phyloP scores from a whole-genome alignment of 2,113 vertebrate species.

The Neolamprologus modestus region DNA sequence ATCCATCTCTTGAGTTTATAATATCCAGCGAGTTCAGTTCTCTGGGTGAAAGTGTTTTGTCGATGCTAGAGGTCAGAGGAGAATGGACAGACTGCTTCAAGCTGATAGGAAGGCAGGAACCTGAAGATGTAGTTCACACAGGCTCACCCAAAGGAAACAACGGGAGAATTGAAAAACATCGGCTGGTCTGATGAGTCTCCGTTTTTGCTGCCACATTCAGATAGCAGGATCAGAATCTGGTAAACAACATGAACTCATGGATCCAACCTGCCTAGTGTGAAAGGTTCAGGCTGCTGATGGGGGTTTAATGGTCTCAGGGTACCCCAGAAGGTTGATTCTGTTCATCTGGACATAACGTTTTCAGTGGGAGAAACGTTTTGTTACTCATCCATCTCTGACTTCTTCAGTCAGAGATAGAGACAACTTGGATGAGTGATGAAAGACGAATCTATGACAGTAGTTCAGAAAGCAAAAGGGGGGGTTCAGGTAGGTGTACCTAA shows the following conservation, averaged over 20 bases:
- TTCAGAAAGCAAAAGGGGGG: not conserved
- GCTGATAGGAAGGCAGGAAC: not conserved
- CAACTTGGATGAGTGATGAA: not conserved
- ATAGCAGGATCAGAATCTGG: not conserved
- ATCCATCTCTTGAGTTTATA: not conserved
- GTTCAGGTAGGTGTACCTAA: not conserved
- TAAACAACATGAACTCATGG: not conserved
- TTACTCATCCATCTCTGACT: not conserved
- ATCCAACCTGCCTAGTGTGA: not conserved
- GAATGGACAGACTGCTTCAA: not conserved
- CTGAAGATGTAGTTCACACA: not conserved
- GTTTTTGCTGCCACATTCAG: not conserved
- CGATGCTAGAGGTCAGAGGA: not conserved
- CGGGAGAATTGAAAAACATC: not conserved
- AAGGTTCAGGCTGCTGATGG: not conserved
- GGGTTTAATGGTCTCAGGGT: not conserved
- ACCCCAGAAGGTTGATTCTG: not conserved
- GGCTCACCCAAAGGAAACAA: not conserved
- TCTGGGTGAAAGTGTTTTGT: not conserved
- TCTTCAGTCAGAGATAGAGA: not conserved
- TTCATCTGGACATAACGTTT: not conserved
- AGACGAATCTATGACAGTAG: not conserved
- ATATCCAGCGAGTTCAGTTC: not conserved
- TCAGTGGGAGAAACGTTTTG: not conserved
- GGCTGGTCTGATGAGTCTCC: not conserved